Conservation (phyloP, 1,140 invertebrate genomes). For the Drosophila paulistorum region DNA sequence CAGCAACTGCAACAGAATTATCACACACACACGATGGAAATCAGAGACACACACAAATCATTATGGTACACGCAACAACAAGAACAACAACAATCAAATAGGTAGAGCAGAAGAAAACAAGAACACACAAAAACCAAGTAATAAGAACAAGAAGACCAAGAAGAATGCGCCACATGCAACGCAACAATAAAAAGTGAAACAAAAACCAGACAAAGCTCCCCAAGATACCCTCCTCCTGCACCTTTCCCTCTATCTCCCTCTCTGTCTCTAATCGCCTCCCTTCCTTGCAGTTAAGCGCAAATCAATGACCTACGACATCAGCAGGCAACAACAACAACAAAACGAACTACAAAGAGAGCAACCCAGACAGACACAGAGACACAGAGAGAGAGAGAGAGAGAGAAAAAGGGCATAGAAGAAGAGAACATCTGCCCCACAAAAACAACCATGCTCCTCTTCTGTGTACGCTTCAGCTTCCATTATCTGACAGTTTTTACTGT, state of each 20-base stretch:
- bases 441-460: neutral
- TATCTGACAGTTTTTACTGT: conserved; percentile 14
- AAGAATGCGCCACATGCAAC: conserved; percentile 72
- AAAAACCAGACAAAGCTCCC: conserved; percentile 44
- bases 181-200: conserved; percentile 61
- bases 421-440: conserved; percentile 27
- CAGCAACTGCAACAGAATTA: conserved; percentile 47
- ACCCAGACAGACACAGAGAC: conserved; percentile 5
- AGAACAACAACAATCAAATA: conserved; percentile 25
- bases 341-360: conserved; percentile 23
- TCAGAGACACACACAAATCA: conserved; percentile 52
- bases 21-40: conserved; percentile 20
- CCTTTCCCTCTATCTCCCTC: conserved; percentile 6
- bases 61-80: conserved; percentile 39
- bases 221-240: neutral
- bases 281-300: conserved; percentile 69
- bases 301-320: conserved; percentile 81
- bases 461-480: neutral
- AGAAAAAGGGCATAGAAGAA: conserved; percentile 31
- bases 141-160: conserved; percentile 38
- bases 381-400: conserved; percentile 13
- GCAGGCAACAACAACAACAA: conserved; percentile 57
- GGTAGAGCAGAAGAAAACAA: conserved; percentile 22
- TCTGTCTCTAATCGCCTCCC: neutral
- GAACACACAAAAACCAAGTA: conserved; percentile 35